Conservation (phyloP, 2,113 vertebrate genomes). For the Oxyruncus cristatus region DNA sequence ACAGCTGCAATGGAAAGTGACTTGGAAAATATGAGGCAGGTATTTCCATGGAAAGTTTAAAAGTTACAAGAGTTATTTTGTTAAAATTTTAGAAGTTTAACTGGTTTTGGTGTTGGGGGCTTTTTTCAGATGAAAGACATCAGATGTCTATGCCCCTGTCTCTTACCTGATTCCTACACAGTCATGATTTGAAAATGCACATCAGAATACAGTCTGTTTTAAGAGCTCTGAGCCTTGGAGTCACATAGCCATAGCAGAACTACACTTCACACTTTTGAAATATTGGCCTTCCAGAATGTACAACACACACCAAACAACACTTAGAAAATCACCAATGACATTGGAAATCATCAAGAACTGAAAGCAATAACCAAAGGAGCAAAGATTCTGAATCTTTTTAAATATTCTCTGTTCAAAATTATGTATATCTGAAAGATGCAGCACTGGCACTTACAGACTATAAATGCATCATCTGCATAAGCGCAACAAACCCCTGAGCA, state of each 20-base stretch:
- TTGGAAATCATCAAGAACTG: not conserved
- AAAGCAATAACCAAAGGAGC: not conserved
- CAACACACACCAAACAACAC: not conserved
- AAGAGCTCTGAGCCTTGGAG: not conserved
- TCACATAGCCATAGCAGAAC: not conserved
- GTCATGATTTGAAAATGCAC: not conserved
- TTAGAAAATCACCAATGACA: not conserved
- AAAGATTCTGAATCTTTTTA: fast-evolving
- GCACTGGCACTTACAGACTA: not conserved
- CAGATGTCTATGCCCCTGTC: not conserved
- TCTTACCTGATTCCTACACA: not conserved
- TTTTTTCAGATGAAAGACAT: not conserved
- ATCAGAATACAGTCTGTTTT: not conserved
- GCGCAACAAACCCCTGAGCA: not conserved
- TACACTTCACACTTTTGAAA: not conserved
- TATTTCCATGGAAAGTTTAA: constrained; percentile 25
- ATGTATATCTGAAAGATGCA: not conserved
- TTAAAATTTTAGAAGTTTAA: not conserved
- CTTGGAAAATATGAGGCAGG: not conserved
- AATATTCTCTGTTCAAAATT: not conserved
- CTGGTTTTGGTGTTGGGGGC: not conserved
- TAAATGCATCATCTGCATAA: not conserved
- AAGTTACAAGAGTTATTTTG: not conserved
- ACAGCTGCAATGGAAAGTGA: not conserved
- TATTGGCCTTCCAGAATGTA: not conserved